phyloP scores from a whole-genome alignment of 2,888 invertebrate genomes.

The Drosophila tanythrix region DNA sequence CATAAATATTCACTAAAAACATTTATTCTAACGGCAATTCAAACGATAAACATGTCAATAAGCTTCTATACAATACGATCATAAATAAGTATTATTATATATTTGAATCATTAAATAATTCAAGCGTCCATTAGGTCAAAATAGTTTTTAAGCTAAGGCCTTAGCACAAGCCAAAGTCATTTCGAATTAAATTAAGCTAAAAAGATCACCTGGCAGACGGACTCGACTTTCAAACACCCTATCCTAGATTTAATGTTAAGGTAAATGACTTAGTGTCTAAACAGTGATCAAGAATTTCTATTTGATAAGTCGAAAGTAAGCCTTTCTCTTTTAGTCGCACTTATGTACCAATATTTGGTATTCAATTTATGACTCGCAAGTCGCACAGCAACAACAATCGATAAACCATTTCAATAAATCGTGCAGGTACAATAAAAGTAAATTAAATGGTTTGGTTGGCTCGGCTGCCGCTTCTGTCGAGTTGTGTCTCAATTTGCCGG shows the following conservation, averaged over 20 bases:
- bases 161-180: not conserved
- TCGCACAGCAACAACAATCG: conserved; percentile 40
- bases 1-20: conserved; percentile 29
- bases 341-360: conserved; percentile 6
- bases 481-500: conserved; percentile 72
- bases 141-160: not conserved
- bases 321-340: not conserved
- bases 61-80: conserved; percentile 26
- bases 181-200: not conserved
- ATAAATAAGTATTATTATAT: conserved; percentile 31
- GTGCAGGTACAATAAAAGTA: conserved; percentile 72
- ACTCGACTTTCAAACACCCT: conserved; percentile 1
- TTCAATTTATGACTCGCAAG: conserved; percentile 6
- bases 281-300: too few species aligned
- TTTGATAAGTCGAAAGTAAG: not conserved
- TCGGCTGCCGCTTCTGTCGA: conserved; percentile 45
- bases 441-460: conserved; percentile 60
- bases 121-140: conserved; percentile 10
- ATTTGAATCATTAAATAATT: not conserved
- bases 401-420: conserved; percentile 71
- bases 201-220: not conserved
- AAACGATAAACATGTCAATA: conserved; percentile 42
- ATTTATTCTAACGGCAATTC: conserved; percentile 38
- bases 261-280: not conserved
- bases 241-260: too few species aligned